Percentiles rank a stretch among this genome's conserved stretches.
These are phyloP conservation scores for Acronicta leporina DNA, from an alignment of 2,888 invertebrate species.

Conservation along the genomic window DNA sequence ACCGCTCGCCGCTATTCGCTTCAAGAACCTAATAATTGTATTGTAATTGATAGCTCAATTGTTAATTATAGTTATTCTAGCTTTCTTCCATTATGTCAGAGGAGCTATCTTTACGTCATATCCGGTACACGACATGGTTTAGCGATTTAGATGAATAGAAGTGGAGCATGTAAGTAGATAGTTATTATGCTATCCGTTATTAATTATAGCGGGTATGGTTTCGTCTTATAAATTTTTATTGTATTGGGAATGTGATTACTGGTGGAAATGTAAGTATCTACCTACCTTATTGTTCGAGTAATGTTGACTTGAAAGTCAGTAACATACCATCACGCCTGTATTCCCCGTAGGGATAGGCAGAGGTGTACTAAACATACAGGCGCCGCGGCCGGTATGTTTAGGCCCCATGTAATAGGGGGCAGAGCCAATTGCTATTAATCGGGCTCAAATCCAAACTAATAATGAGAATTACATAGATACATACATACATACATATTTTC, in stretches of 20 bases:
- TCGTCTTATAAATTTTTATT: conserved; percentile 1
- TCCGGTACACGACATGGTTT: conserved; percentile 29
- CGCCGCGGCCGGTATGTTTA: no score
- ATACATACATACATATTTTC: no score
- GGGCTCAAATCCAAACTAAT: no score
- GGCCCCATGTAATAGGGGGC: no score
- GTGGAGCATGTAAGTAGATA: conserved; percentile 11
- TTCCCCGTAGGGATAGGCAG: no score
- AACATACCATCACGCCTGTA: no score
- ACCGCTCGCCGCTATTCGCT: conserved; percentile 7
- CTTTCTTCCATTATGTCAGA: conserved; percentile 49
- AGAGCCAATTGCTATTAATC: no score
- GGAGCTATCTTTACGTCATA: conserved; percentile 20
- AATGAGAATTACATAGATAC: no score
- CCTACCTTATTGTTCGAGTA: not conserved
- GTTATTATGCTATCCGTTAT: conserved; percentile 15
- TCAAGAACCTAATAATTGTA: conserved; percentile 20
- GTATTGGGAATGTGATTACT: conserved; percentile 1
- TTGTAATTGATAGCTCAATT: conserved; percentile 31
- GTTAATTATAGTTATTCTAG: conserved; percentile 29
- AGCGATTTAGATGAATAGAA: conserved; percentile 31
- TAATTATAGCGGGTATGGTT: conserved; percentile 6
- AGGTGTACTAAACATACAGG: no score
- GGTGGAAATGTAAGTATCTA: not conserved
- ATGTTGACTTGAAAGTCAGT: no score